Base-by-base conservation (phyloP, 2,888 invertebrate genomes). In the Apamea monoglypha region DNA sequence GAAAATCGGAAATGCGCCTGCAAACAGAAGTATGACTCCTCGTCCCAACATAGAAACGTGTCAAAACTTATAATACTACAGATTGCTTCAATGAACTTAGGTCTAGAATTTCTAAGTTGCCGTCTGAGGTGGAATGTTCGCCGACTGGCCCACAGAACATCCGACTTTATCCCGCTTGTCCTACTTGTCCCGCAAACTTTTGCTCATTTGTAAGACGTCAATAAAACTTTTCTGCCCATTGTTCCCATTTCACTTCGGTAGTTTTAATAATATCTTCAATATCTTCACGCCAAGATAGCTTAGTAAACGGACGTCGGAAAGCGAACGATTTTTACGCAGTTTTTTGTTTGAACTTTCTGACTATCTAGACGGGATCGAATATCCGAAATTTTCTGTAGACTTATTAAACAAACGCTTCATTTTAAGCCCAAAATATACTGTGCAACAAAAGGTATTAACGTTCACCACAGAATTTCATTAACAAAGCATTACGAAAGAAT, bases 191-290 rank as follows among this genome's bases (percentile, higher is more conserved):
- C 59, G n/a, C 47, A 74, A 87, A 88, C 74, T 88, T 86, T 80
- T 84, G 76, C 82, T 82, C 86, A 88, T 86, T 87, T 88, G 76
- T 84, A 82, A 80, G 70, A 76, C 76, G 74, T 80, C 87, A 77
- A 83, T 87, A 78, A 80, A 88, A 84, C 67, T 84, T 84, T 82
- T 77, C 72, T 77, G 40, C 40, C 40, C 72, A 32, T 68, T 78
- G 70, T 81, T 69, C 74, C 59, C 59, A 79, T 84, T 84, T 82
- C 75, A 67, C 73, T 78, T 64, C 63, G 56, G 53, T 84, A 88
- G 76, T 84, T 80, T 74, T 76, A 68, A 79, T 81, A 72, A 83
- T 80, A 76, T 78, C 74, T 79, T 66, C 70, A 83, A 77, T 78
- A 87, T 68, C 69, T 81, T 74, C 71, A 75, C 47, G 40, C 53